Evolutionary conservation across 2,797 vertebrate species (phyloP), one percentile per base, ranked within the genome.

Genomic region (Euthynnus affinis): DNA sequence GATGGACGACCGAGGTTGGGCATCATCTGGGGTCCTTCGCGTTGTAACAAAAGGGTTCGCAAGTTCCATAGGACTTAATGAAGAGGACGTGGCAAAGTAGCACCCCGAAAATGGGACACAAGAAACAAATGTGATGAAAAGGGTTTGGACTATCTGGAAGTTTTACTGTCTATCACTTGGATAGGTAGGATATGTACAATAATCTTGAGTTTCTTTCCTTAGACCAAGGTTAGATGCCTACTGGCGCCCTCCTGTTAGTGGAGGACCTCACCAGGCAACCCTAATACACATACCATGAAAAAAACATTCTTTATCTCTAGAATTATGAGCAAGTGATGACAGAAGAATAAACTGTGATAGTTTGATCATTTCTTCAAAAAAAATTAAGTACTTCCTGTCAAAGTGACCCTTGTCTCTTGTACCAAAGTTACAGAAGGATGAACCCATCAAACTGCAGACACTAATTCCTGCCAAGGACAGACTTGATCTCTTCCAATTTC

Each of bases 21-120:
- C 85, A 86, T 95, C 94, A 94, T 92, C 92, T 95, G 94, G 91
- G 88, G 81, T 84, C 76, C 86, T 80, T 80, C 76, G 79, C 82
- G 40, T 58, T 7, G 32, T 23, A 91, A 95, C 92, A 94, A 94
- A 94, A 84, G 91, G 57, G 68, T n/a, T 25, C 49, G 61, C 29
- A 44, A 74, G 82, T 93, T 91, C 86, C 86, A 73, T 25, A 62
- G 62, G 76, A 84, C 82, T 83, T 91, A 87, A 95, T 92, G 80
- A 93, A 91, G 78, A 89, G 68, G 81, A 66, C 37, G 72, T 68
- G 81, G 82, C 76, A 87, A 92, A 88, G 80, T 42, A 76, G 74
- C 15, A 42, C 2, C 2, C 37, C 68, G 76, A 80, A 82, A 27
- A 40, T 27, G 9, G 32, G 20, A 73, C 22, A 71, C 69, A 58